These are phyloP conservation scores for Ciona savignyi DNA, from an alignment of 23 tunicate species.

Conservation along the genomic window DNA sequence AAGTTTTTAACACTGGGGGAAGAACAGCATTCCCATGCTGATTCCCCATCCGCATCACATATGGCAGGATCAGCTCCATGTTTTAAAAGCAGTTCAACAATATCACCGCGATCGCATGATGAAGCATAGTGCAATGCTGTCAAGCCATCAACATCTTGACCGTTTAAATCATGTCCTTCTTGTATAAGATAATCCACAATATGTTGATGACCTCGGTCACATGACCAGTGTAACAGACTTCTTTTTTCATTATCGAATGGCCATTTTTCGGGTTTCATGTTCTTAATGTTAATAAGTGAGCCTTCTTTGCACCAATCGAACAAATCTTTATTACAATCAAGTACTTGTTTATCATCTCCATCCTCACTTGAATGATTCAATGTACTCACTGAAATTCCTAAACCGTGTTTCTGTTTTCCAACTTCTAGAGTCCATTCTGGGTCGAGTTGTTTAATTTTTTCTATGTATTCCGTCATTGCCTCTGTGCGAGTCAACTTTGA, in stretches of 20 bases:
- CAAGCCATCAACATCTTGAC: slow-evolving; percentile 28
- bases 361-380: background rate
- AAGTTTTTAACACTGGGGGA: background rate
- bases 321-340: slow-evolving; percentile 27
- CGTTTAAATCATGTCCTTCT: slow-evolving; percentile 32
- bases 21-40: slow-evolving; percentile 33
- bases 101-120: slow-evolving; percentile 38
- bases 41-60: slow-evolving; percentile 35
- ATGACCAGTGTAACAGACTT: slow-evolving; percentile 72
- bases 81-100: slow-evolving; percentile 14
- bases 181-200: slow-evolving; percentile 38
- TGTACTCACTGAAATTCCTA: slow-evolving; percentile 56
- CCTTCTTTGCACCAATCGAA: slow-evolving; percentile 79
- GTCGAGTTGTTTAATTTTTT: slow-evolving; percentile 35
- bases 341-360: slow-evolving; percentile 3
- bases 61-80: slow-evolving; percentile 32
- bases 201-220: slow-evolving; percentile 66
- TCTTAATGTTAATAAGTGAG: slow-evolving; percentile 14
- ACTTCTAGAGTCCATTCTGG: slow-evolving; percentile 30
- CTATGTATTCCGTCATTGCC: slow-evolving; percentile 56
- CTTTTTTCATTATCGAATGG: slow-evolving; percentile 28
- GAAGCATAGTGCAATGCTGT: slow-evolving; percentile 80
- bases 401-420: background rate
- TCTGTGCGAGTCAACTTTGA: slow-evolving; percentile 19
- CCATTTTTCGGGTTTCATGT: background rate